Conservation (phyloP, 2,113 vertebrate species). For the Eclectus roratus region DNA sequence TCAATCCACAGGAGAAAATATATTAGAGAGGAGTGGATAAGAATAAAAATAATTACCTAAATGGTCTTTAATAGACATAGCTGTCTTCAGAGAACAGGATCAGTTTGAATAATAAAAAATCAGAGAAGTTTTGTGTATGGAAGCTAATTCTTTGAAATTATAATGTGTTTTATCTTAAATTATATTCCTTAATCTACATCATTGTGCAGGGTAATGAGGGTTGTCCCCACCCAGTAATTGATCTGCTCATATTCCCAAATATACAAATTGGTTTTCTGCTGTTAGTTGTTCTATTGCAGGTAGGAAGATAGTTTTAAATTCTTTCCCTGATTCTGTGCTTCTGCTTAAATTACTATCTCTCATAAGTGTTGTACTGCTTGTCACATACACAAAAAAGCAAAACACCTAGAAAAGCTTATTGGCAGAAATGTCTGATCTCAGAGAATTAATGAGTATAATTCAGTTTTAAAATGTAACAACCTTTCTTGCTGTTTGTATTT, state of each 20-base stretch:
- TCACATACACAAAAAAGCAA: neutral
- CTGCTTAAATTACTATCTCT: neutral
- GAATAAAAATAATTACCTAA: conserved; percentile 50
- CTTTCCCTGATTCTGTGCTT: neutral
- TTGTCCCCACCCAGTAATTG: neutral
- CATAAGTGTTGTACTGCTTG: neutral
- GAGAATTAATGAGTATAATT: neutral
- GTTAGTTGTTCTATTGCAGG: neutral
- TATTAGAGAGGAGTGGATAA: conserved; percentile 22
- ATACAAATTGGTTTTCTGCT: neutral
- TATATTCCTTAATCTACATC: neutral
- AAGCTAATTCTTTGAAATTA: neutral
- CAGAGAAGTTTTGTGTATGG: neutral
- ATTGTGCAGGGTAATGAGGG: neutral
- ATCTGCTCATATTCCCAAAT: neutral
- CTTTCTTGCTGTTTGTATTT: neutral
- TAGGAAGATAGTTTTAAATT: neutral
- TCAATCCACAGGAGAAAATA: conserved; percentile 52
- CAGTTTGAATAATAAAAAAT: neutral
- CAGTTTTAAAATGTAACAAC: neutral
- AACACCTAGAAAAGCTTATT: neutral
- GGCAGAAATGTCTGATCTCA: neutral
- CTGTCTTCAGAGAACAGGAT: neutral
- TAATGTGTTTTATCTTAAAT: neutral
- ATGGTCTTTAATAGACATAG: conserved; percentile 16